These are phyloP conservation scores for Diadema setosum DNA, from an alignment of 35 echinoderm and acorn worm genomes.

Conservation along the genomic window DNA sequence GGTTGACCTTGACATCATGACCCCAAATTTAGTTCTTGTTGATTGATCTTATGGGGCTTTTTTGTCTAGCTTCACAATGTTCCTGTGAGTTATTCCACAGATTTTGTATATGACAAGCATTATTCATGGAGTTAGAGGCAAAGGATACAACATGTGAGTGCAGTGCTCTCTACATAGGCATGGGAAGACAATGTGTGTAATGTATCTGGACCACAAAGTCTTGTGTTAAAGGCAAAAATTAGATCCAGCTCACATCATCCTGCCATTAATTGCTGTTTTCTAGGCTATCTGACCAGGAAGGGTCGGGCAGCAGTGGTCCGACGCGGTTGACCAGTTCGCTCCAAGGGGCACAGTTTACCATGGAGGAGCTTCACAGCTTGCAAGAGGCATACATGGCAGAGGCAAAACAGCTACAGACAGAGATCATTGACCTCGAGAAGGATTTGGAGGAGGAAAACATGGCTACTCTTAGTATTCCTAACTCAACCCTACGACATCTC, in stretches of 20 bases:
- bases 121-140: too few species aligned
- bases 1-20: too few species aligned
- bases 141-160: too few species aligned
- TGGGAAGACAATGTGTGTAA: not conserved
- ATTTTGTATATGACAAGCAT: too few species aligned
- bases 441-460: not conserved
- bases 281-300: not conserved
- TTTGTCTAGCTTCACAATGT: too few species aligned
- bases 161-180: not conserved
- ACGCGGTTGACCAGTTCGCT: not conserved
- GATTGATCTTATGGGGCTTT: too few species aligned
- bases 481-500: not conserved
- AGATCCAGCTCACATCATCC: not conserved
- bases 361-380: not conserved
- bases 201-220: not conserved
- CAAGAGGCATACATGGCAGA: constrained; percentile 4
- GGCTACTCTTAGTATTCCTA: constrained; percentile 2
- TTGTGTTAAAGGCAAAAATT: not conserved
- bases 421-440: not conserved
- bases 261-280: not conserved
- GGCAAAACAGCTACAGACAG: not conserved
- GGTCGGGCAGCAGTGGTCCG: not conserved
- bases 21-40: too few species aligned
- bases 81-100: too few species aligned
- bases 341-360: not conserved